These are phyloP conservation scores for Falco berigora DNA, from an alignment of 2,797 vertebrate genomes.

Conservation along the genomic window DNA sequence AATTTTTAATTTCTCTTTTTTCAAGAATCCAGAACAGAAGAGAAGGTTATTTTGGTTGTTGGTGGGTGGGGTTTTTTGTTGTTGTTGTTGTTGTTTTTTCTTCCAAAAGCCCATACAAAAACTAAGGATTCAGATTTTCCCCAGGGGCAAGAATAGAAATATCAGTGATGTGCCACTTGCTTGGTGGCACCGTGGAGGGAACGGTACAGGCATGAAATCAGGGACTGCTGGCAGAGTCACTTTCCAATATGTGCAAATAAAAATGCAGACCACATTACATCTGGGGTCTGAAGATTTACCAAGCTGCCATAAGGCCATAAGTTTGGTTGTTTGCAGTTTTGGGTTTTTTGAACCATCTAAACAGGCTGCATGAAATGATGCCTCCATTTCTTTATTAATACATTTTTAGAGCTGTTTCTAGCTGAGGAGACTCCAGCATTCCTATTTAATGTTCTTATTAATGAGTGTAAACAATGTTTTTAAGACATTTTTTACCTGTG, in stretches of 20 bases:
- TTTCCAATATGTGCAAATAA: slow-evolving; percentile 57
- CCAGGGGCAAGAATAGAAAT: background rate
- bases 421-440: slow-evolving; percentile 29
- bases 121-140: background rate
- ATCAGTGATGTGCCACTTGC: slow-evolving; percentile 55
- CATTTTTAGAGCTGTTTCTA: slow-evolving; percentile 22
- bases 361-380: slow-evolving; percentile 5
- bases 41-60: background rate
- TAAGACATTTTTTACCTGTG: slow-evolving; percentile 68
- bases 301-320: slow-evolving; percentile 54
- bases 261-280: slow-evolving; percentile 48
- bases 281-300: slow-evolving; percentile 55
- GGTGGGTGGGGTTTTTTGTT: background rate
- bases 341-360: slow-evolving; percentile 10
- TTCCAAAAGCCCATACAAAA: background rate
- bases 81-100: background rate
- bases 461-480: slow-evolving; percentile 70
- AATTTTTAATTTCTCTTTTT: background rate
- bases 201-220: slow-evolving; percentile 43
- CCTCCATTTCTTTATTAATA: slow-evolving; percentile 43
- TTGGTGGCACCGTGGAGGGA: slow-evolving; percentile 29
- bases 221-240: slow-evolving; percentile 44
- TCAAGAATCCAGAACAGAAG: background rate
- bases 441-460: slow-evolving; percentile 70
- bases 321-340: slow-evolving; percentile 53